Percentiles rank a stretch among this genome's conserved stretches.
Evolutionary conservation across 2,113 vertebrate species (phyloP).

Genomic region (Megatriorchis doriae): DNA sequence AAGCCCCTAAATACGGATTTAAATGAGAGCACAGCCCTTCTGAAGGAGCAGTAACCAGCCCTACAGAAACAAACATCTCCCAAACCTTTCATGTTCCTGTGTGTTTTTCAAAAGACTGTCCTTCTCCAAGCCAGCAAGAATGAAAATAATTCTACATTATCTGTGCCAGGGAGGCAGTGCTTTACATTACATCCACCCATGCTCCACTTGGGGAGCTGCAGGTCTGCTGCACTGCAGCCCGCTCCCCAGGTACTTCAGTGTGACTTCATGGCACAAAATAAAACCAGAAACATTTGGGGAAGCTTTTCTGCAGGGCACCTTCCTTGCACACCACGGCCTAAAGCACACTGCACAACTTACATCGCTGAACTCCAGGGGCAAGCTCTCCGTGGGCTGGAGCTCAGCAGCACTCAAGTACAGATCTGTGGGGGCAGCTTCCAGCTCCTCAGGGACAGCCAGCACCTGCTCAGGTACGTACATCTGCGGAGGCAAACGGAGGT

Average conservation of each 20-base stretch:
- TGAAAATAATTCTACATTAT: not conserved
- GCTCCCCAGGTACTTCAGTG: not conserved
- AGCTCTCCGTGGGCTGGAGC: constrained; percentile 93
- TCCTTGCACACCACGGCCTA: not conserved
- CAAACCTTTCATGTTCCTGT: not conserved
- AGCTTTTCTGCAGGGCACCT: not conserved
- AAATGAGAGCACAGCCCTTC: not conserved
- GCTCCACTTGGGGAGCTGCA: fast-evolving
- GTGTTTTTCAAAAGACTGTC: too few species aligned
- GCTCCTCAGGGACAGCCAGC: constrained; percentile 78
- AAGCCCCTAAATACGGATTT: not conserved
- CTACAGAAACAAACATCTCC: not conserved
- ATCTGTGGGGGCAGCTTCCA: constrained; percentile 80
- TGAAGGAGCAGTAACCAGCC: not conserved
- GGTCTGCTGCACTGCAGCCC: too few species aligned
- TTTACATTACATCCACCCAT: fast-evolving
- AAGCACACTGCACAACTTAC: constrained; percentile 72
- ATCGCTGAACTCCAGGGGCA: constrained; percentile 95
- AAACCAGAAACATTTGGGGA: not conserved
- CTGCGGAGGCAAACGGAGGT: constrained; percentile 86
- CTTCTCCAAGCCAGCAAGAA: not conserved
- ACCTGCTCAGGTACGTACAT: constrained; percentile 90
- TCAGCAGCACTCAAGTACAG: constrained; percentile 94
- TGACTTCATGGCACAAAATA: fast-evolving
- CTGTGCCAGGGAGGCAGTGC: not conserved